A percentile compares a stretch with the other conserved stretches of the same genome.
Evolutionary conservation across 1,140 invertebrate species (phyloP).

Genomic region (Hyphantria cunea): DNA sequence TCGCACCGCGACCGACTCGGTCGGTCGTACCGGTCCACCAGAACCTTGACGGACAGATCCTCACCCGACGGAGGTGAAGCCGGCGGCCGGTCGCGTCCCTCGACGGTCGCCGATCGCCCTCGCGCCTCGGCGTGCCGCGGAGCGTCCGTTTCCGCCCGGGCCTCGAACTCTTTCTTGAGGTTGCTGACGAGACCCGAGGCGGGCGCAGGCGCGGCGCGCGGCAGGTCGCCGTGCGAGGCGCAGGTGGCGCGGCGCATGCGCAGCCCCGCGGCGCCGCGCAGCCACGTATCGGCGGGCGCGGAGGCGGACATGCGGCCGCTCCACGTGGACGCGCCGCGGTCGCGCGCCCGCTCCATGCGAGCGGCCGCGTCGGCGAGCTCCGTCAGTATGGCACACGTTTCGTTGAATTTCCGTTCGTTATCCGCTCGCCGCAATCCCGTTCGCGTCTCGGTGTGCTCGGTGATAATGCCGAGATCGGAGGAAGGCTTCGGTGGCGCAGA

Average conservation of each 20-base stretch:
- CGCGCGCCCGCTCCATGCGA: conserved; percentile 52
- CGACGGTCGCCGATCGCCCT: conserved; percentile 27
- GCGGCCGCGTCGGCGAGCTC: conserved; percentile 60
- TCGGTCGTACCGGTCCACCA: conserved; percentile 87
- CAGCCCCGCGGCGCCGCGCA: conserved; percentile 70
- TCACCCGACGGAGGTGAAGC: conserved; percentile 66
- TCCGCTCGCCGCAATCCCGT: conserved; percentile 34
- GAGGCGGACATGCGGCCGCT: conserved; percentile 83
- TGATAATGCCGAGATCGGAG: conserved; percentile 71
- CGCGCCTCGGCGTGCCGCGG: conserved; percentile 39
- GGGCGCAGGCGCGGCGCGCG: conserved; percentile 51
- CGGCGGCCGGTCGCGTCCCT: conserved; percentile 32
- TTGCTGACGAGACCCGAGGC: conserved; percentile 85
- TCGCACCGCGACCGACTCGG: conserved; percentile 50
- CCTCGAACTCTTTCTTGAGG: conserved; percentile 93
- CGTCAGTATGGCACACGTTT: conserved; percentile 78
- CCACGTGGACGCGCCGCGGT: conserved; percentile 59
- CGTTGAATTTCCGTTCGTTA: conserved; percentile 69
- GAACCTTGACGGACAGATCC: conserved; percentile 87
- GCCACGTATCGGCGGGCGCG: conserved; percentile 84
- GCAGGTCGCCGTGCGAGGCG: conserved; percentile 61
- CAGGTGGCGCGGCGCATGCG: conserved; percentile 60
- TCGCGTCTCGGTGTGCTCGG: conserved; percentile 58
- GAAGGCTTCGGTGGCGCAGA: conserved; percentile 36
- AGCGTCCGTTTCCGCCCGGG: conserved; percentile 83